Conservation (phyloP, 2,888 invertebrate genomes). For the Leistus spinibarbis region DNA sequence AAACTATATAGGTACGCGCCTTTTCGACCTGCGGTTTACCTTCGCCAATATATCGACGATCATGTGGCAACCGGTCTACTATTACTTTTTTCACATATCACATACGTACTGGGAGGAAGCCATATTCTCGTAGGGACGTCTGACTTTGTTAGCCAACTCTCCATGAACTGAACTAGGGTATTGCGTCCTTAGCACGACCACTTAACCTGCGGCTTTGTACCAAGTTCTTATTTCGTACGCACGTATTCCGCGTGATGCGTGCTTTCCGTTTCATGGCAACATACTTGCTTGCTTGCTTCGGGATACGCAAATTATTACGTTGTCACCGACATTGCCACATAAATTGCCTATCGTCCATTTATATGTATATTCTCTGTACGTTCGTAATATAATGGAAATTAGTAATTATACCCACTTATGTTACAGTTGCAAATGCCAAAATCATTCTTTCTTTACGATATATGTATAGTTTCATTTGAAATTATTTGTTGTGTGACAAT, state of each 20-base stretch:
- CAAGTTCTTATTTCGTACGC: neutral
- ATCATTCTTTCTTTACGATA: conserved; percentile 24
- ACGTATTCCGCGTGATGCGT: conserved; percentile 1
- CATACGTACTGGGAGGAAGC: neutral
- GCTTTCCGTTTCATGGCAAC: neutral
- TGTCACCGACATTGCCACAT: conserved; percentile 27
- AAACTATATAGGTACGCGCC: conserved; percentile 13
- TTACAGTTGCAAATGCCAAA: conserved; percentile 34
- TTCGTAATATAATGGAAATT: conserved; percentile 23
- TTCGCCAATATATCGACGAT: neutral
- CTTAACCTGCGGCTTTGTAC: neutral
- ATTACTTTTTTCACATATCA: neutral
- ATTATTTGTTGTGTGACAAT: conserved; percentile 32
- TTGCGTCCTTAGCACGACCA: neutral
- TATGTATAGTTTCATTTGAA: conserved; percentile 25
- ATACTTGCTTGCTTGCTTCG: conserved; percentile 12
- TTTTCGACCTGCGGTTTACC: neutral
- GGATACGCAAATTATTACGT: conserved; percentile 23
- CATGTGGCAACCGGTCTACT: neutral
- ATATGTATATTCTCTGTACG: conserved; percentile 17
- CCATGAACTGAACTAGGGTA: neutral
- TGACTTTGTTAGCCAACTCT: neutral
- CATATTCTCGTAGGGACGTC: neutral
- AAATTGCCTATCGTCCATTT: conserved; percentile 32
- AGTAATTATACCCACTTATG: conserved; percentile 36